Evolutionary conservation across 2,113 vertebrate species (phyloP).

Genomic region (Psophia crepitans): DNA sequence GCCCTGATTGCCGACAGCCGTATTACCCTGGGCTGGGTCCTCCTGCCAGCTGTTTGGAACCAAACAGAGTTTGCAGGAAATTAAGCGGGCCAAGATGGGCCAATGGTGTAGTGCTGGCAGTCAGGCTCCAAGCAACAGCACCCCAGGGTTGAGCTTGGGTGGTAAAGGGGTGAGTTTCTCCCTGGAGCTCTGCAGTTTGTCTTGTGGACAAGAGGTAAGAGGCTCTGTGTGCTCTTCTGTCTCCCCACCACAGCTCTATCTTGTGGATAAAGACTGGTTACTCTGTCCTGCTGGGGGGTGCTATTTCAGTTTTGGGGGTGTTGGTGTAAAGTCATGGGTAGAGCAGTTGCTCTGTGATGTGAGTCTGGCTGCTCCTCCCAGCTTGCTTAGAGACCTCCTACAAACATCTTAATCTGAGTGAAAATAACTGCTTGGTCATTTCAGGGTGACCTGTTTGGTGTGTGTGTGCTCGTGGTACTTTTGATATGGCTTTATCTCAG

Average conservation of each 20-base stretch:
- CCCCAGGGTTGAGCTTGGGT: rapidly evolving
- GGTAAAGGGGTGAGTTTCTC: rapidly evolving
- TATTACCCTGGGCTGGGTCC: background rate
- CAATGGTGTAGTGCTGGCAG: rapidly evolving
- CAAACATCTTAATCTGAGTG: rapidly evolving
- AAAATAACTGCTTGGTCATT: rapidly evolving
- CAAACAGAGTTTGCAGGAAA: background rate
- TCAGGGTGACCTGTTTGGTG: no score
- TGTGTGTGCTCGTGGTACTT: rapidly evolving
- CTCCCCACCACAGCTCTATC: rapidly evolving
- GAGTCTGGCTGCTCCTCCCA: background rate
- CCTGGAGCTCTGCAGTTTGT: rapidly evolving
- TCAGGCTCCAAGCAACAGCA: rapidly evolving
- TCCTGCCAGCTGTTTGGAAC: background rate
- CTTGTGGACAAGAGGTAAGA: rapidly evolving
- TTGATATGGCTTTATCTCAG: background rate
- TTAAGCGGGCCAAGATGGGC: background rate
- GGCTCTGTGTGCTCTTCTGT: rapidly evolving
- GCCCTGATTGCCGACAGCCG: background rate
- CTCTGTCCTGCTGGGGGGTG: background rate
- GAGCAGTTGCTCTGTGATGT: rapidly evolving
- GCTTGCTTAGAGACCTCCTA: background rate
- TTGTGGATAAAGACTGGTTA: rapidly evolving
- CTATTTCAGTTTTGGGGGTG: background rate
- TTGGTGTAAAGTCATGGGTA: rapidly evolving